Base-by-base conservation (phyloP, 2,888 invertebrate species). In the Phymatocera aterrima region DNA sequence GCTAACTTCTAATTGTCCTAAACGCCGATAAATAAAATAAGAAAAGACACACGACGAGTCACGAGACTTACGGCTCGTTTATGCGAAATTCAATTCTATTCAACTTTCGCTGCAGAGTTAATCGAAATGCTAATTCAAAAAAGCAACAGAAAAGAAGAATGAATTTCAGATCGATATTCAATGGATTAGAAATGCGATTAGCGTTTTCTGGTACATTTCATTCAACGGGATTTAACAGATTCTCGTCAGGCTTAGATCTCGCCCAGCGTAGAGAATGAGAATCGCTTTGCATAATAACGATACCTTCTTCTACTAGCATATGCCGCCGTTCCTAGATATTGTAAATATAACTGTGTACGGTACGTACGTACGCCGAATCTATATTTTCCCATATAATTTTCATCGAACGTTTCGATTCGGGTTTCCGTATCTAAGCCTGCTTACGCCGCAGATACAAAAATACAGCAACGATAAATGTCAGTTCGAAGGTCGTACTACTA, bases 1-100 rank as follows among this genome's bases (percentile, higher is more conserved):
- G 77, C 72, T 77, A 80, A 80, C 79, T 82, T 84, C 83, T 86
- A 86, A 86, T 87, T 85, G 81, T 83, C 79, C 82, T 81, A 82
- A 84, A 84, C 84, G 81, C 80, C 81, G 81, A 83, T 83, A 75
- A 75, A 75, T 75, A 75, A 75, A 43, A 57, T 75, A 75, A 75
- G 60, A 57, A 75, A 60, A 54, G 75, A 75, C 28, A 72, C 48
- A 72, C 57, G 75, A 75, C 75, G 75, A 60, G 60, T 75, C 75
- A 60, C 75, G 75, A 54, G 75, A 75, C 75, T 60, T 57, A 60
- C 75, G 77, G 54, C n/a, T 79, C 77, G 77, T 77, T 79, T 79
- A 79, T 77, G 54, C 57, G 37, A 78, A 79, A 81, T 74, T 79
- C 81, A 80, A 81, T 82, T 82, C n/a, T 82, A 83, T 81, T 78